Evolutionary conservation across 2,113 vertebrate genomes (phyloP), one percentile per base, ranked within the genome.

Genomic region (Poicephalus meyeri): DNA sequence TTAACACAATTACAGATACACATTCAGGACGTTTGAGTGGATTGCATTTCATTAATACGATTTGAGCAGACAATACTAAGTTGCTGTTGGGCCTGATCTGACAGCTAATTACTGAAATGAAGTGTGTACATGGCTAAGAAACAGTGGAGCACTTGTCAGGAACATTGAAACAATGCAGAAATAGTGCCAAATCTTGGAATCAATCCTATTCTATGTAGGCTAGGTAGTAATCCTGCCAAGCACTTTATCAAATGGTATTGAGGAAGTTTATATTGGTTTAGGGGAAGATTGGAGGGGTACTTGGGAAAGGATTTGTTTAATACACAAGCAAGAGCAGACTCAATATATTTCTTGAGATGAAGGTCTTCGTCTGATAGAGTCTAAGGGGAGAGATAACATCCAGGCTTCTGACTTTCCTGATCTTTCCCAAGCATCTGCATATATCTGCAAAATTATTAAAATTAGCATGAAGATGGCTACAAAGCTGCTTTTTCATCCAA

Each of bases 71-170:
- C 99, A 99, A 98, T 98, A 95, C 98, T 98, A 99, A 99, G 98
- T 99, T 99, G 99, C 99, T 99, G 98, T 99, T 98, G 98, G 98
- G 98, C 98, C 96, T 82, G 97, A 96, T 98, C 98, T 99, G 99
- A 99, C 99, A 99, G 99, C 99, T 99, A 99, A 99, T 99, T 99
- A 99, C 99, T 98, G 98, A 98, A 99, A 98, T 99, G 98, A 99
- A 98, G 98, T 97, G 98, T 98, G 98, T 99, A 98, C 98, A 98
- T 97, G 98, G 96, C 98, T 98, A 98, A 98, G 98, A 98, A 99
- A 99, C 99, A 99, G 98, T 98, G 98, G 98, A 98, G 98, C 98
- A 98, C 95, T 98, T 97, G 97, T 96, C 97, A 96, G 97, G 86
- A 94, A 63, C 94, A 63, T 94, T 95, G 92, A 90, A 68, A 97